Base-by-base conservation (phyloP, 2,888 invertebrate genomes). In the Euzophera pinguis region DNA sequence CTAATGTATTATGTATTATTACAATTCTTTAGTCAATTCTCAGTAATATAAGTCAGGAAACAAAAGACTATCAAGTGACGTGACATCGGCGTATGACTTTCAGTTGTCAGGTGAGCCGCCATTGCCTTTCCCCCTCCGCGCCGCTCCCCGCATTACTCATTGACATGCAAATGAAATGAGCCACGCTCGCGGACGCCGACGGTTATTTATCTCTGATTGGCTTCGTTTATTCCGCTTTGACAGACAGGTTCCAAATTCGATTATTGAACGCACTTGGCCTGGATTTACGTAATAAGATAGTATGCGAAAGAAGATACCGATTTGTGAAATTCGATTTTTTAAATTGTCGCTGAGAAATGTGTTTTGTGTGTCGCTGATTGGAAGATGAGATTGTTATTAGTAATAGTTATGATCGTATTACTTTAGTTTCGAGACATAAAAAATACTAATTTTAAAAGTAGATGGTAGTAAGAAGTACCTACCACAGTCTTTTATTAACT, bases 201-300 rank as follows among this genome's bases (percentile, higher is more conserved):
- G 74, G 85, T 86, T 88, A 84, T 87, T 88, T 88, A 89, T 87
- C 85, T 89, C 84, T 86, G 86, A 89, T 89, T 89, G 85, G 84
- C 75, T 83, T 75, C 79, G 80, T 84, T 82, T 83, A 86, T 86
- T 81, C 78, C 84, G 78, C 75, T 81, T 85, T 82, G 80, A 84
- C 84, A 78, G 85, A 81, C 82, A 82, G 81, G 78, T 83, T 82
- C 77, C 14, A 45, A 39, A 32, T 45, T 45, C 32, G 79, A 78
- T 84, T 86, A 79, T 71, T 69, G 68, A 78, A 75, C 71, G 75
- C 73, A 78, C 75, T 75, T 72, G 69, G 64, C 64, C 63, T 64
- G 67, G 71, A 73, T 73, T 77, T 78, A 76, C 72, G 70, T 80
- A 81, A 82, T 83, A 82, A 79, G 65, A 71, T 71, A 22, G 22